phyloP scores from a whole-genome alignment of 2,113 vertebrate species.

The Engraulis encrasicolus region DNA sequence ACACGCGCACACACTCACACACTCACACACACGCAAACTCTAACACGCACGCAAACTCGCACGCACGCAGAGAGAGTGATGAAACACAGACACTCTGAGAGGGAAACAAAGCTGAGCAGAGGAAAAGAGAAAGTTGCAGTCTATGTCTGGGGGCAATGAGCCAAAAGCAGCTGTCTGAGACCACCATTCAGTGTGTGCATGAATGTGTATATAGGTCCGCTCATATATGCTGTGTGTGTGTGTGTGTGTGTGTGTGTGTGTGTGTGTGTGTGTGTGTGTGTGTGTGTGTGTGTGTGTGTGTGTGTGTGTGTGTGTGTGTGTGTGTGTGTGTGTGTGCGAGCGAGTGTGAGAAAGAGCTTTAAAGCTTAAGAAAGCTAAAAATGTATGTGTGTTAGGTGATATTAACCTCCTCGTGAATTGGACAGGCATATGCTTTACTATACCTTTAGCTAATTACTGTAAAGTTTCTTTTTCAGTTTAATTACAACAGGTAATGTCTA shows the following conservation, averaged over 20 bases:
- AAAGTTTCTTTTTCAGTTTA: too few relatives aligned
- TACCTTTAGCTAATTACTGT: too few relatives aligned
- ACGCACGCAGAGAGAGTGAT: neutral
- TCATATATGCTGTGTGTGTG: too few relatives aligned
- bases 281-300: too few relatives aligned
- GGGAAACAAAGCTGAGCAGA: slow-evolving; percentile 15
- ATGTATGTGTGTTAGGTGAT: neutral
- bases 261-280: too few relatives aligned
- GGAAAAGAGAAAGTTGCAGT: slow-evolving; percentile 8
- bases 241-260: too few relatives aligned
- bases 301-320: too few relatives aligned
- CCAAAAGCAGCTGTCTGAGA: slow-evolving; percentile 1
- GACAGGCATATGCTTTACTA: neutral
- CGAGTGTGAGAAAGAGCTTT: neutral
- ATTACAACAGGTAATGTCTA: neutral
- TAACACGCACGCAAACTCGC: slow-evolving; percentile 20
- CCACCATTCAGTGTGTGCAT: slow-evolving; percentile 10
- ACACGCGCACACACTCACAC: neutral
- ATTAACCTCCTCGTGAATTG: neutral
- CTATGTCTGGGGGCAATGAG: slow-evolving; percentile 8
- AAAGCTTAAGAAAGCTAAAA: neutral
- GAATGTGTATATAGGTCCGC: neutral
- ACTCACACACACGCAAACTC: neutral
- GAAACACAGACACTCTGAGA: slow-evolving; percentile 11
- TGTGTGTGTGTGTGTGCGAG: too few relatives aligned